phyloP scores from a whole-genome alignment of 2,113 vertebrate species.

The Dolichotis patagonum region DNA sequence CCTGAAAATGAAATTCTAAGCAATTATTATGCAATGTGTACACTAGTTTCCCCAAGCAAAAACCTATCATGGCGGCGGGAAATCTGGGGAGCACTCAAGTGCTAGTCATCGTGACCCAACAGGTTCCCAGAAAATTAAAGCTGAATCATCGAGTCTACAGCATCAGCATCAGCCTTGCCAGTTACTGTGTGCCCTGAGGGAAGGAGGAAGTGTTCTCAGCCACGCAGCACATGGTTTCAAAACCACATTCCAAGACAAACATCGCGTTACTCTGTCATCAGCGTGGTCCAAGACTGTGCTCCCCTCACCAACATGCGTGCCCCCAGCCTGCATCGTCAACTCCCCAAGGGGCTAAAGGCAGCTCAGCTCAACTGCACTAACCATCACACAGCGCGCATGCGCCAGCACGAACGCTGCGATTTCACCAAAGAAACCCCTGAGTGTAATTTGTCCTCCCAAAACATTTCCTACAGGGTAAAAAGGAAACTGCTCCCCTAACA shows the following conservation, averaged over 20 bases:
- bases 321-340: background rate
- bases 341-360: background rate
- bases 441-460: background rate
- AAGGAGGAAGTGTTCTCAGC: constrained; percentile 18
- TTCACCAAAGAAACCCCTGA: background rate
- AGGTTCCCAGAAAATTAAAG: background rate
- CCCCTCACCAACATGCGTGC: background rate
- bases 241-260: background rate
- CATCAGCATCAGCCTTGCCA: background rate
- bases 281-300: background rate
- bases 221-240: background rate
- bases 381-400: background rate
- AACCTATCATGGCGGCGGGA: background rate
- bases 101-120: background rate
- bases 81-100: background rate
- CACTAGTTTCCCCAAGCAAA: background rate
- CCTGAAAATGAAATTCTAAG: constrained; percentile 31
- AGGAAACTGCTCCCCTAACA: background rate
- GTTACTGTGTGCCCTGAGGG: background rate
- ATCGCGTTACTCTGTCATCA: background rate
- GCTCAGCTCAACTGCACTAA: background rate
- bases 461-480: background rate
- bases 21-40: background rate
- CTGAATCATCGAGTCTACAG: background rate
- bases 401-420: background rate